These are phyloP conservation scores for Timema podura DNA, from an alignment of 2,888 invertebrate genomes.

Conservation along the genomic window DNA sequence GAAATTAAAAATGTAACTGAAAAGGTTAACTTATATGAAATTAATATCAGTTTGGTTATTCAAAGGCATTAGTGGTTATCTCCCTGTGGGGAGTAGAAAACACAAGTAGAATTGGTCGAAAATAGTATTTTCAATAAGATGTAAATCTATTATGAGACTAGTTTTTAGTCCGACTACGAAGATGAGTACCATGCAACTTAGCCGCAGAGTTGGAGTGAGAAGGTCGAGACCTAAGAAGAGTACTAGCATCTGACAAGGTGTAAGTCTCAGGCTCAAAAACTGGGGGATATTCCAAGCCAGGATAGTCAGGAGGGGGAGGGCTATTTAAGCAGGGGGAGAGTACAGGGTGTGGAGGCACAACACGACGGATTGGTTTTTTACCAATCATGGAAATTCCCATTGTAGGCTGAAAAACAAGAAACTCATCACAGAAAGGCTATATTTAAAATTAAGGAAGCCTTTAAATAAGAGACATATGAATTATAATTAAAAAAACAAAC, in stretches of 20 bases:
- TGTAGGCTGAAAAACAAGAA: constrained; percentile 38
- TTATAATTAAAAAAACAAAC: background rate
- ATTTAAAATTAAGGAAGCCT: background rate
- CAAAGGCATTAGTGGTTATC: too few species aligned
- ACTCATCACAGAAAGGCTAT: background rate
- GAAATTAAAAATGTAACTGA: too few species aligned
- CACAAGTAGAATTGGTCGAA: too few species aligned
- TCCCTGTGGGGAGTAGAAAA: too few species aligned
- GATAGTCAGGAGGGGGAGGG: constrained; percentile 60
- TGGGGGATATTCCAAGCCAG: constrained; percentile 80
- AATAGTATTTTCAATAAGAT: too few species aligned
- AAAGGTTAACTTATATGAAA: too few species aligned
- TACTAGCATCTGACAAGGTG: constrained; percentile 58
- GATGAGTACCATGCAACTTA: too few species aligned
- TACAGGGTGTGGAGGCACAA: constrained; percentile 26
- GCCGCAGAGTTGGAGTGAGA: background rate
- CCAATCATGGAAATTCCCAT: constrained; percentile 44
- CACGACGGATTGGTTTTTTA: constrained; percentile 36
- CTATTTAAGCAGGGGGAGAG: constrained; percentile 42
- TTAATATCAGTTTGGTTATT: too few species aligned
- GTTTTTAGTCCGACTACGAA: too few species aligned
- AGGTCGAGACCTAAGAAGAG: constrained; percentile 42
- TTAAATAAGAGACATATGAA: too few species aligned
- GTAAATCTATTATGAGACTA: too few species aligned
- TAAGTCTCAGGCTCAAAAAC: constrained; percentile 83